phyloP scores from a whole-genome alignment of 2,113 vertebrate species.

The Dascyllus trimaculatus region DNA sequence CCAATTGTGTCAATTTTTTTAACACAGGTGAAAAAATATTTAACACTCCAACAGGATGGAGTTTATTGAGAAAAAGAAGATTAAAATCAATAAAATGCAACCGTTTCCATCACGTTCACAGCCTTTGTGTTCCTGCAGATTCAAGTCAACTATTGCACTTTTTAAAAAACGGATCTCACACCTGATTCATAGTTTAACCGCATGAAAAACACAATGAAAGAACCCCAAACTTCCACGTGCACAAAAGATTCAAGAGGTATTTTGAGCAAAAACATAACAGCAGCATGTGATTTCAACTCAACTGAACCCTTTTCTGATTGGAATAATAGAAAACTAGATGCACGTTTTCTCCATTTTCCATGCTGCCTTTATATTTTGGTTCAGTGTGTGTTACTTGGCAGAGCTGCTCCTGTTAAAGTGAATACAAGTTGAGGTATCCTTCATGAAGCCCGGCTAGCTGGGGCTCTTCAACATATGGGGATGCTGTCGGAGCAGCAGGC shows the following conservation, averaged over 20 bases:
- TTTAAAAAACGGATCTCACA: background rate
- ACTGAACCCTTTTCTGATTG: no score
- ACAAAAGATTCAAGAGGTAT: background rate
- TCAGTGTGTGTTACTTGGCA: background rate
- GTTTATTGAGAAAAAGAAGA: no score
- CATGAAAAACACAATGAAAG: background rate
- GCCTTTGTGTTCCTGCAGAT: slow-evolving; percentile 26
- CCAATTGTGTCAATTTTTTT: background rate
- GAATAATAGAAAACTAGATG: background rate
- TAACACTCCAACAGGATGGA: no score
- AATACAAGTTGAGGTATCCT: slow-evolving; percentile 14
- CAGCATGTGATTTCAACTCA: no score
- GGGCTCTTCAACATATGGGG: slow-evolving; percentile 27
- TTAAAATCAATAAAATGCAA: slow-evolving; percentile 1
- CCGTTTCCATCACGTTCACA: background rate
- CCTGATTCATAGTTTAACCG: no score
- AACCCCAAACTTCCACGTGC: background rate
- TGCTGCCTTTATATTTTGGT: background rate
- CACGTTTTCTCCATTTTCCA: background rate
- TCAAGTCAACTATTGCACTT: slow-evolving; percentile 15
- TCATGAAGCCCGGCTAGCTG: no score
- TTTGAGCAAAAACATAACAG: no score
- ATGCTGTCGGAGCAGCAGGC: slow-evolving; percentile 46
- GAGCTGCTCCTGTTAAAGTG: background rate
- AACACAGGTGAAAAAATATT: background rate